Percentiles rank a stretch among this genome's conserved stretches.
These are phyloP conservation scores for Bambusicola thoracicus DNA, from an alignment of 2,113 vertebrate species.

Conservation along the genomic window DNA sequence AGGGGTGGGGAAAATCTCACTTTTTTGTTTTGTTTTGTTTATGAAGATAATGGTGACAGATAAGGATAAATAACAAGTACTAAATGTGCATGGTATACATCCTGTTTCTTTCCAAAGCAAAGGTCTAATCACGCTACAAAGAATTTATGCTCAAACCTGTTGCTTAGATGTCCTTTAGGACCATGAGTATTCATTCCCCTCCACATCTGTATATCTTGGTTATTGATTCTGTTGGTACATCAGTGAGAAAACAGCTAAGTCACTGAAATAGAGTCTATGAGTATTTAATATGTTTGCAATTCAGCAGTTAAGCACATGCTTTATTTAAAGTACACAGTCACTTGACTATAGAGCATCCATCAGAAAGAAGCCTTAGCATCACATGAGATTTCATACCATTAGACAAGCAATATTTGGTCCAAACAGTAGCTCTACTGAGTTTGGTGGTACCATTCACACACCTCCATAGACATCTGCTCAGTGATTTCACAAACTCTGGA, in stretches of 20 bases:
- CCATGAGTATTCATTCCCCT: not conserved
- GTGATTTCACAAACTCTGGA: not conserved
- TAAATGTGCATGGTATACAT: accelerated
- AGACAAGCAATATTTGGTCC: not conserved
- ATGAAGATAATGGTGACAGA: not conserved
- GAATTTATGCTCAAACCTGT: accelerated
- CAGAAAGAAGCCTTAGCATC: not conserved
- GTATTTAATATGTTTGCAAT: not conserved
- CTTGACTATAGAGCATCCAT: not conserved
- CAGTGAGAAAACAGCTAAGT: not conserved
- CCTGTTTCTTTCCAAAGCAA: not conserved
- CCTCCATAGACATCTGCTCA: not conserved
- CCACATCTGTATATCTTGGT: not conserved
- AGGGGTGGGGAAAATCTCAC: not conserved
- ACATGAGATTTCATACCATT: not conserved
- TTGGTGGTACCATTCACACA: not conserved
- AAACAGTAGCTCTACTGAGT: not conserved
- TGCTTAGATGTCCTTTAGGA: not conserved
- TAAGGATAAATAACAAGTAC: not conserved
- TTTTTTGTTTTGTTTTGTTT: not conserved
- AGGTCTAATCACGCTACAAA: accelerated
- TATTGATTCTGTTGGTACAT: not conserved
- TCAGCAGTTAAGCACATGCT: not conserved
- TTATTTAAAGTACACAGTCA: not conserved
- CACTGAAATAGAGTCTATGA: not conserved